Conservation (phyloP, 2,888 invertebrate species). For the Bugula neritina region DNA sequence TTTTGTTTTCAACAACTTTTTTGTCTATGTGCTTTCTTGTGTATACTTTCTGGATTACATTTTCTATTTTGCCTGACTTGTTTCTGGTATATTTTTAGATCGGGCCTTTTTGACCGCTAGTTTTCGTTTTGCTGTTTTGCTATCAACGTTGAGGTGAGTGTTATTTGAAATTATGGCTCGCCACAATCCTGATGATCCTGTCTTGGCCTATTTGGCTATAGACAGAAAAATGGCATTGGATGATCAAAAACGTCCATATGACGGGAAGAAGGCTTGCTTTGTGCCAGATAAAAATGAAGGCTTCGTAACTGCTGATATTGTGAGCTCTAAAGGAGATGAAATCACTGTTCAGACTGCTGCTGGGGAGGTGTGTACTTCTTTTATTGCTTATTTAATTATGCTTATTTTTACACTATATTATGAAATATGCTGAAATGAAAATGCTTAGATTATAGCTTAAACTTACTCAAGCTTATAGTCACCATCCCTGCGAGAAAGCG, state of each 20-base stretch:
- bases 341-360: constrained; percentile 82
- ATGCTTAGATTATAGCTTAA: too few relatives aligned
- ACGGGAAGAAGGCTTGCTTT: constrained; percentile 93
- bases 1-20: too few relatives aligned
- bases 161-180: not conserved
- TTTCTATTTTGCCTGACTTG: too few relatives aligned
- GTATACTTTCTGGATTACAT: too few relatives aligned
- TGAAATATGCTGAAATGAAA: too few relatives aligned
- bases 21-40: too few relatives aligned
- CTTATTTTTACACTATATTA: too few relatives aligned
- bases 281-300: constrained; percentile 97
- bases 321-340: constrained; percentile 95
- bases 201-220: constrained; percentile 47
- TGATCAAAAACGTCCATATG: constrained; percentile 45
- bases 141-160: not conserved
- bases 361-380: constrained; percentile 8
- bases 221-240: constrained; percentile 48
- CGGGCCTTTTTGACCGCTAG: constrained; percentile 13
- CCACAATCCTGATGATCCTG: constrained; percentile 40
- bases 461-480: too few relatives aligned
- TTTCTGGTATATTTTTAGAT: too few relatives aligned
- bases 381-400: too few relatives aligned
- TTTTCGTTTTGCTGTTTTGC: not conserved
- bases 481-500: too few relatives aligned
- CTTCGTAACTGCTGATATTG: constrained; percentile 93